Evolutionary conservation across 2,888 invertebrate genomes (phyloP).

Genomic region (Thyatira batis): DNA sequence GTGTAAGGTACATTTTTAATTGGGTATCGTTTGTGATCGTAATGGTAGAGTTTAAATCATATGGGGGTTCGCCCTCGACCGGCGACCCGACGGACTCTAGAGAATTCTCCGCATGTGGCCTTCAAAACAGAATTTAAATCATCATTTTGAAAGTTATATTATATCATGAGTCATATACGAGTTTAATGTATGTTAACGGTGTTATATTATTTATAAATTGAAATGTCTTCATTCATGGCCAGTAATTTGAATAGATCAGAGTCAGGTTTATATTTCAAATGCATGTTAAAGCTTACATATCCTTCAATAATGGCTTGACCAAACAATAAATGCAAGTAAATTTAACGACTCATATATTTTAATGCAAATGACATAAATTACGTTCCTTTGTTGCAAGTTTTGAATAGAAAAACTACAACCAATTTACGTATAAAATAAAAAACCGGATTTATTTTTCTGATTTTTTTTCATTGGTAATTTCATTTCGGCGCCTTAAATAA

Average conservation of each 20-base stretch:
- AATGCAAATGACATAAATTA: no score
- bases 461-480: no score
- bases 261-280: background rate
- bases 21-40: background rate
- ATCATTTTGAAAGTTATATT: conserved; percentile 22
- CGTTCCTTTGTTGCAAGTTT: no score
- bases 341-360: no score
- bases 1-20: background rate
- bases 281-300: background rate
- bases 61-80: background rate
- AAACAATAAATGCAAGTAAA: background rate
- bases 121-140: conserved; percentile 31
- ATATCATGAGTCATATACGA: conserved; percentile 19
- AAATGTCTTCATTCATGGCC: background rate
- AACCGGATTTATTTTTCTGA: no score
- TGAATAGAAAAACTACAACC: no score
- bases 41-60: background rate
- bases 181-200: background rate
- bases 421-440: no score
- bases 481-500: background rate
- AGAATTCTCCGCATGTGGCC: conserved; percentile 30
- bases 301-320: background rate
- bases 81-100: background rate
- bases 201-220: background rate
- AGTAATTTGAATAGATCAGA: no score